A percentile compares a stretch with the other conserved stretches of the same genome.
phyloP scores from a whole-genome alignment of 2,888 invertebrate genomes.

The Altica lythri region DNA sequence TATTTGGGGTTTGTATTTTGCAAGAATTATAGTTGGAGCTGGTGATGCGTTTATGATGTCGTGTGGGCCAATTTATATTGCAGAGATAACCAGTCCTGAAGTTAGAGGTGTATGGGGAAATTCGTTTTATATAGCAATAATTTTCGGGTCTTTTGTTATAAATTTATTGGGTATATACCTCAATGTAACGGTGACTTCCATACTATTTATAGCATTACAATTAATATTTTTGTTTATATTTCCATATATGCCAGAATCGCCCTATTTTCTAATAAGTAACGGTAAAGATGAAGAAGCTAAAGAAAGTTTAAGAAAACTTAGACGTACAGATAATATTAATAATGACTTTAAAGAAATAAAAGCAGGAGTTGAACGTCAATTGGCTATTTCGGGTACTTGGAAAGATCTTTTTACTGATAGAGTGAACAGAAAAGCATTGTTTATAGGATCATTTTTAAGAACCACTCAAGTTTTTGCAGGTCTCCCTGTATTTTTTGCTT shows the following conservation, averaged over 20 bases:
- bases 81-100: conserved; percentile 47
- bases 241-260: conserved; percentile 64
- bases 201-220: conserved; percentile 63
- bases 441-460: conserved; percentile 44
- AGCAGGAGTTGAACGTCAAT: conserved; percentile 43
- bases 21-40: conserved; percentile 43
- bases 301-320: conserved; percentile 38
- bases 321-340: conserved; percentile 40
- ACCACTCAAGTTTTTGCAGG: conserved; percentile 46
- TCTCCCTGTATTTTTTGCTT: conserved; percentile 41
- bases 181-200: conserved; percentile 59
- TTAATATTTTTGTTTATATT: conserved; percentile 63
- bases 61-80: conserved; percentile 44
- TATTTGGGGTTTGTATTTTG: conserved; percentile 42
- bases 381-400: conserved; percentile 48
- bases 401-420: conserved; percentile 44
- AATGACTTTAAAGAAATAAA: conserved; percentile 41
- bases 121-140: conserved; percentile 37
- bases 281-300: conserved; percentile 38
- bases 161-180: conserved; percentile 61
- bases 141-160: conserved; percentile 44
- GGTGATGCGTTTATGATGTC: conserved; percentile 42
- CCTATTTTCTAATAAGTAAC: conserved; percentile 44
- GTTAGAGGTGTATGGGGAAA: conserved; percentile 48
- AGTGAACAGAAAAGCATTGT: conserved; percentile 45